phyloP scores from a whole-genome alignment of 2,888 invertebrate species.

The Pristionchus exspectatus region DNA sequence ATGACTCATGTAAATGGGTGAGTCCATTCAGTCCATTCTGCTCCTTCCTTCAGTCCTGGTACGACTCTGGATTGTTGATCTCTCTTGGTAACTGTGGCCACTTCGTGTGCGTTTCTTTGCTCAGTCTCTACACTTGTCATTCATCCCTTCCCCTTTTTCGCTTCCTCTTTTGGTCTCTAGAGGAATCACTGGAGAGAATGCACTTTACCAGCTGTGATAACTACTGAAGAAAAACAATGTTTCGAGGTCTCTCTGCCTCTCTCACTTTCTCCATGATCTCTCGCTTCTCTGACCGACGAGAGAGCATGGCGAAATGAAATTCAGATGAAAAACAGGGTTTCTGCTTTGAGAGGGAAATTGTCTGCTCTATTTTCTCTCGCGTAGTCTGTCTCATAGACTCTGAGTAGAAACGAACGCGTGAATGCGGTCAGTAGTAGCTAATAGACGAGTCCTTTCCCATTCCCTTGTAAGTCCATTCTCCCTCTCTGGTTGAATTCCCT shows the following conservation, averaged over 20 bases:
- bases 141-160: not conserved
- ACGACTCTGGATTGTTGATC: not conserved
- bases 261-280: too few relatives aligned
- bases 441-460: not conserved
- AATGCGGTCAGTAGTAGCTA: not conserved
- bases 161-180: constrained; percentile 36
- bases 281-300: too few relatives aligned
- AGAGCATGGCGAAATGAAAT: too few relatives aligned
- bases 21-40: not conserved
- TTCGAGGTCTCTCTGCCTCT: too few relatives aligned
- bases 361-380: not conserved
- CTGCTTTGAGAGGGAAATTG: not conserved
- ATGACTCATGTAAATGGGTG: not conserved
- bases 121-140: constrained; percentile 9
- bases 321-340: too few relatives aligned
- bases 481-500: not conserved
- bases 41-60: not conserved
- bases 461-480: not conserved
- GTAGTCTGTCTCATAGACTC: not conserved
- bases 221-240: not conserved
- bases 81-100: not conserved
- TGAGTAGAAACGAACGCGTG: not conserved
- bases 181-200: constrained; percentile 1
- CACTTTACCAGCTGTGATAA: not conserved
- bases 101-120: not conserved